Evolutionary conservation across 2,888 invertebrate species (phyloP).

Genomic region (Zygothrica quintamaculata): DNA sequence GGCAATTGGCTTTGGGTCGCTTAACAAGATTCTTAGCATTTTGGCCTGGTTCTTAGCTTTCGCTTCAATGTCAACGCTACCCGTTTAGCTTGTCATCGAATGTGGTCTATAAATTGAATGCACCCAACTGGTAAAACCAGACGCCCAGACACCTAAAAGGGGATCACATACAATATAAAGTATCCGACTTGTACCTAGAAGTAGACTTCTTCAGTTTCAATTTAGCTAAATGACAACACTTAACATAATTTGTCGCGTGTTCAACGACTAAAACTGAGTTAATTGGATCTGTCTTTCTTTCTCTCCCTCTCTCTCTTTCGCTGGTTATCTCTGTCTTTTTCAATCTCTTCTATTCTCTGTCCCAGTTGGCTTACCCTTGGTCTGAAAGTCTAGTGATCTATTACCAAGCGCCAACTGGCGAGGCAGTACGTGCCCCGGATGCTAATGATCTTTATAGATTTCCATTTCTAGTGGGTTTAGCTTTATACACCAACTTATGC

Average conservation of each 20-base stretch:
- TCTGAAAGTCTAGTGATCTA: conserved; percentile 4
- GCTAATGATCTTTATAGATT: conserved; percentile 56
- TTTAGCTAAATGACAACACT: conserved; percentile 70
- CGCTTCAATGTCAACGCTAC: conserved; percentile 74
- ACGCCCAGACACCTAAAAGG: conserved; percentile 35
- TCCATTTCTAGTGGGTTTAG: conserved; percentile 57
- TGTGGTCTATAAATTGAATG: conserved; percentile 50
- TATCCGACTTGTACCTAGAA: conserved; percentile 9
- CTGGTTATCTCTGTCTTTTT: background rate
- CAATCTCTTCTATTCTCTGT: background rate
- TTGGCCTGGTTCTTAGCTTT: conserved; percentile 71
- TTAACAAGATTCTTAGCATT: conserved; percentile 51
- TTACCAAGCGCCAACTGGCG: conserved; percentile 20
- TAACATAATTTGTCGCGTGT: conserved; percentile 70
- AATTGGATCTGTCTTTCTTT: conserved; percentile 28
- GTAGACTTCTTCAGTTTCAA: conserved; percentile 39
- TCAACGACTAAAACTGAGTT: conserved; percentile 29
- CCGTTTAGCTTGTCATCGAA: conserved; percentile 72
- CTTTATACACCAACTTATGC: no score
- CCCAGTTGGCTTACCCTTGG: no score
- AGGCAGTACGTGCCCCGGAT: conserved; percentile 44
- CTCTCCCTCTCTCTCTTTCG: background rate
- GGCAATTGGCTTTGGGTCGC: conserved; percentile 11
- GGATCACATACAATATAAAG: conserved; percentile 1
- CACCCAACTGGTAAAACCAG: conserved; percentile 63